These are phyloP conservation scores for Takifugu bimaculatus DNA, from an alignment of 2,113 vertebrate genomes.

Conservation along the genomic window DNA sequence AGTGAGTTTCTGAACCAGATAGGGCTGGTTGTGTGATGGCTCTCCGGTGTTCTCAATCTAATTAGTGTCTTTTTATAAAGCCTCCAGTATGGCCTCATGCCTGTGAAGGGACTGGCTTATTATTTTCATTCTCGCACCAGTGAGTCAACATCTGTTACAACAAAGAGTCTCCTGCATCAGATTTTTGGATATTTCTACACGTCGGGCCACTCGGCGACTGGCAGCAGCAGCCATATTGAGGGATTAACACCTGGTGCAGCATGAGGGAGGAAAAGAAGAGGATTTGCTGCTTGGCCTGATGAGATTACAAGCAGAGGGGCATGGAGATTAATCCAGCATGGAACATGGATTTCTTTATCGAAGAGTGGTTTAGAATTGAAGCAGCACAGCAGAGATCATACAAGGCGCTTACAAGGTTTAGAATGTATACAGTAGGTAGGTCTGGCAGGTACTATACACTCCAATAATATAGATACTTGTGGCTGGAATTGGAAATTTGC, in stretches of 20 bases:
- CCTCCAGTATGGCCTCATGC: constrained; percentile 27
- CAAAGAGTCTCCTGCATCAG: not conserved
- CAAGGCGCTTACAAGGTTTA: no score
- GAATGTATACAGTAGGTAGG: no score
- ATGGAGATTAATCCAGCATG: constrained; percentile 28
- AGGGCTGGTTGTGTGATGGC: constrained; percentile 53
- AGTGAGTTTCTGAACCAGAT: constrained; percentile 21
- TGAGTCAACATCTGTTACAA: not conserved
- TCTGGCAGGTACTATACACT: no score
- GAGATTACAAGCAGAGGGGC: constrained; percentile 65
- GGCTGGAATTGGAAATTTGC: no score
- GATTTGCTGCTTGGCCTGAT: constrained; percentile 43
- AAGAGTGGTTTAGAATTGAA: no score
- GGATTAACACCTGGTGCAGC: constrained; percentile 38
- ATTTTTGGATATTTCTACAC: constrained; percentile 1
- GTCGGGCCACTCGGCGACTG: not conserved
- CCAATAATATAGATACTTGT: no score
- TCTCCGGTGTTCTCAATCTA: constrained; percentile 54
- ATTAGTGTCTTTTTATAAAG: constrained; percentile 72
- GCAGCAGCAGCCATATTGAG: constrained; percentile 25
- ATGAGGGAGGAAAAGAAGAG: constrained; percentile 29
- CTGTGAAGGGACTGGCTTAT: constrained; percentile 41
- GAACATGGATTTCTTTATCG: constrained; percentile 25
- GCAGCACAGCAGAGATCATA: no score
- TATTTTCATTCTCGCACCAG: not conserved